Evolutionary conservation across 1,140 invertebrate species (phyloP).

Genomic region (Aphidius ervi): DNA sequence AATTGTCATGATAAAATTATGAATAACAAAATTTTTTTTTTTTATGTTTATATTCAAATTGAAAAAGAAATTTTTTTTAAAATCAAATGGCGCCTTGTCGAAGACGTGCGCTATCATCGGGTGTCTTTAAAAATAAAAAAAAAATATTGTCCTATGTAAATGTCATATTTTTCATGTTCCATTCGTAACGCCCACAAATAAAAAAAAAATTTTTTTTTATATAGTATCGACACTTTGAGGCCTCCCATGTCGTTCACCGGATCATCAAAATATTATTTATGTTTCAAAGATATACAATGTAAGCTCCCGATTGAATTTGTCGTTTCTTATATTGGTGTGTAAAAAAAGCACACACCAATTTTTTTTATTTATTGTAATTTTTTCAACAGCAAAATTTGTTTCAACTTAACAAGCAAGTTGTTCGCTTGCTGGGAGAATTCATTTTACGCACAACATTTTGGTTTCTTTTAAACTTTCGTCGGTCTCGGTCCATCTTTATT

Average conservation of each 20-base stretch:
- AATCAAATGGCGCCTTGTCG: too few relatives aligned
- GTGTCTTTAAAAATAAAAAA: too few relatives aligned
- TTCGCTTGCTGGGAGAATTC: neutral
- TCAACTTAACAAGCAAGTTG: neutral
- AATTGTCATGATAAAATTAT: neutral
- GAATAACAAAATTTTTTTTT: neutral
- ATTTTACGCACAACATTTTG: neutral
- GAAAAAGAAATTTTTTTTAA: neutral
- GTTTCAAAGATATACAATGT: too few relatives aligned
- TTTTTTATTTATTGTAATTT: neutral
- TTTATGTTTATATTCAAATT: neutral
- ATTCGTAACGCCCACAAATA: too few relatives aligned
- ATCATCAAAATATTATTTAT: slow-evolving; percentile 10
- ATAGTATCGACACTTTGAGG: too few relatives aligned
- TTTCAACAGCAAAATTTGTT: neutral
- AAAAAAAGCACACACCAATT: neutral
- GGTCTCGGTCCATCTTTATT: slow-evolving; percentile 21
- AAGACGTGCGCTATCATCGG: too few relatives aligned
- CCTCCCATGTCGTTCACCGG: neutral
- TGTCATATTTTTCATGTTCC: too few relatives aligned
- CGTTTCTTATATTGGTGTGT: neutral
- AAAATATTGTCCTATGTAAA: too few relatives aligned
- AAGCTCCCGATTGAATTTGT: neutral
- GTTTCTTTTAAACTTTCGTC: neutral
- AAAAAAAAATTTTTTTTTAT: too few relatives aligned